A percentile compares a stretch with the other conserved stretches of the same genome.
Evolutionary conservation across 2,113 vertebrate genomes (phyloP).

Genomic region (Irena cyanogastra): DNA sequence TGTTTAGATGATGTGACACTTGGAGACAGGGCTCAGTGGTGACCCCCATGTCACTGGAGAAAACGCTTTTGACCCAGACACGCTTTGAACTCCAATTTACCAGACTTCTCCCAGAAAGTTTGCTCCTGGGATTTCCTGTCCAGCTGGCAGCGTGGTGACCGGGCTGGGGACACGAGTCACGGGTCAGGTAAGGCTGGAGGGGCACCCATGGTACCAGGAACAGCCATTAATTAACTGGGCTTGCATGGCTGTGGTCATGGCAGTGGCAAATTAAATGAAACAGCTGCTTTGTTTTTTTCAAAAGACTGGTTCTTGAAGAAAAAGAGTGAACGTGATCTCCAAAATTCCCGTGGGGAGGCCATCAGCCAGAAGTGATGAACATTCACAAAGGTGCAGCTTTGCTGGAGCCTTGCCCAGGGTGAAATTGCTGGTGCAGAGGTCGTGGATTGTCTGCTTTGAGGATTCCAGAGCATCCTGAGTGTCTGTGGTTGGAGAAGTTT

Average conservation of each 20-base stretch:
- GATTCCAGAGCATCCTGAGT: rapidly evolving
- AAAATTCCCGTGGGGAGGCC: too few relatives aligned
- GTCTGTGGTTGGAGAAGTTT: background rate
- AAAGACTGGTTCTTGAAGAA: too few relatives aligned
- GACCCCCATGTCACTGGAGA: background rate
- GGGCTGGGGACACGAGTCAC: background rate
- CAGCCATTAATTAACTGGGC: background rate
- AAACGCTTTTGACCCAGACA: background rate
- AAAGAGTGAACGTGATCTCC: too few relatives aligned
- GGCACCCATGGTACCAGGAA: background rate
- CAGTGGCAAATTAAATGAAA: background rate
- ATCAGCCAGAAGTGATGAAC: too few relatives aligned
- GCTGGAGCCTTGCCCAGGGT: background rate
- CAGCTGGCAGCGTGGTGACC: background rate
- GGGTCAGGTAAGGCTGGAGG: background rate
- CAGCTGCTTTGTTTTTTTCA: too few relatives aligned
- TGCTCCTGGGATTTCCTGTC: background rate
- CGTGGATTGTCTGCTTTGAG: background rate
- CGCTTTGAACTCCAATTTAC: background rate
- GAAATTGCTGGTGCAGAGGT: background rate
- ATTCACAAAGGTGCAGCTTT: background rate
- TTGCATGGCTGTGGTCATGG: background rate
- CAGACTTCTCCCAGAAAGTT: background rate
- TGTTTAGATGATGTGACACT: background rate
- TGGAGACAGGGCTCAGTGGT: background rate